Evolutionary conservation across 1,140 invertebrate species (phyloP), one percentile per base, ranked within the genome.

Genomic region (Lepidostoma basale): DNA sequence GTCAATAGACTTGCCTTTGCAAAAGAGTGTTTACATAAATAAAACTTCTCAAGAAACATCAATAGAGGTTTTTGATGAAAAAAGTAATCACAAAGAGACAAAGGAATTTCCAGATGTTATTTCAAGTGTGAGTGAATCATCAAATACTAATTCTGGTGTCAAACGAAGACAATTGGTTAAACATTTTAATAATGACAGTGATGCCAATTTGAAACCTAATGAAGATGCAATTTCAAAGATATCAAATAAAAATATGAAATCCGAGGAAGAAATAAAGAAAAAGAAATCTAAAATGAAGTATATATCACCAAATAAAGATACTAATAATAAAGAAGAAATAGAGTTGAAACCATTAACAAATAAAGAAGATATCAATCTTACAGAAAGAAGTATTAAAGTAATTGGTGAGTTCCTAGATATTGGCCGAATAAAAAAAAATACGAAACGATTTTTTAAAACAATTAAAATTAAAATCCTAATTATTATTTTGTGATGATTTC

Each of bases 311-410:
- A 42, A 42, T 28, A 60, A 1, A 12, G 33, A 30, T 30, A 33
- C 28, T 56, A 56, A 30, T n/a, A 56, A 36, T 16, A 12, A 33
- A 12, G 28, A 36, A 33, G 52, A 56, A 10, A 22, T 36, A 56
- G 52, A 56, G 23, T 39, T 56, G 16, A 56, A 56, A 18, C 16
- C 30, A 22, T 39, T 56, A 39, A 14, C 16, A 39, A 56, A 56
- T 36, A 25, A 4, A 10, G 3, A 18, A 33, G 28, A 56, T 1
- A 22, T 36, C n/a, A 39, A 18, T 22, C 20, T 8, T 47, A 23
- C 10, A 22, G 14, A 3, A 47, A 47, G 8, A 5, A 22, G n/a
- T 36, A 36, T 36, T 47, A 22, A 47, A 20, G 14, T 47, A 23
- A 22, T 47, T 22, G 44, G 16, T 47, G 23, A 12, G 20, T n/a